phyloP scores from a whole-genome alignment of 2,113 vertebrate genomes.

The Brachyistius frenatus region DNA sequence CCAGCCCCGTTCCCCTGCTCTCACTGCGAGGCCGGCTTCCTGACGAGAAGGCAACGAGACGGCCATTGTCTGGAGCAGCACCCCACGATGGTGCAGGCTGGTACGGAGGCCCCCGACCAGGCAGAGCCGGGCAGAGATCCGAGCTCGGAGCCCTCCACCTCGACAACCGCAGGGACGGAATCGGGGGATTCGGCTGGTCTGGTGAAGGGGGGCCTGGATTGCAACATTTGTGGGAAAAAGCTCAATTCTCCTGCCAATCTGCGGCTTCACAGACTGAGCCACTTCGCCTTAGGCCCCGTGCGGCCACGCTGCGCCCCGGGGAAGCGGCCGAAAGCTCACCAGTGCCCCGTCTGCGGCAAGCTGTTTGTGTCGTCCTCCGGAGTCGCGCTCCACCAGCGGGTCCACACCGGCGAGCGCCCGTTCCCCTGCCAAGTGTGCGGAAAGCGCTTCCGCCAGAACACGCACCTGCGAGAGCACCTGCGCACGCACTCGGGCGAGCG shows the following conservation, averaged over 20 bases:
- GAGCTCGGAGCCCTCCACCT: constrained; percentile 51
- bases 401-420: constrained; percentile 87
- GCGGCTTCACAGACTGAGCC: constrained; percentile 82
- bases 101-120: neutral
- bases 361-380: constrained; percentile 90
- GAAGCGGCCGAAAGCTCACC: constrained; percentile 84
- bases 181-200: constrained; percentile 17
- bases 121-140: constrained; percentile 1
- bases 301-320: constrained; percentile 50
- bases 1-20: constrained; percentile 84
- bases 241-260: constrained; percentile 84
- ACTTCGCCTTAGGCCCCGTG: constrained; percentile 61
- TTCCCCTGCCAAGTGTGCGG: constrained; percentile 88
- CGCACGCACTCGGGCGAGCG: constrained; percentile 91
- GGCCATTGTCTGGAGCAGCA: constrained; percentile 81
- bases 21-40: constrained; percentile 83
- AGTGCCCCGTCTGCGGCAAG: constrained; percentile 88
- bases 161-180: constrained; percentile 6
- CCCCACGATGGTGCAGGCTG: constrained; percentile 33
- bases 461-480: constrained; percentile 92
- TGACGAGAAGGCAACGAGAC: constrained; percentile 81
- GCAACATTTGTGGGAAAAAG: constrained; percentile 84
- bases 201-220: constrained; percentile 69
- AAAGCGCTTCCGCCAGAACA: constrained; percentile 92
- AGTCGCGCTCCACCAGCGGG: constrained; percentile 90